These are phyloP conservation scores for Tenualosa ilisha DNA, from an alignment of 2,797 vertebrate genomes.

Conservation along the genomic window DNA sequence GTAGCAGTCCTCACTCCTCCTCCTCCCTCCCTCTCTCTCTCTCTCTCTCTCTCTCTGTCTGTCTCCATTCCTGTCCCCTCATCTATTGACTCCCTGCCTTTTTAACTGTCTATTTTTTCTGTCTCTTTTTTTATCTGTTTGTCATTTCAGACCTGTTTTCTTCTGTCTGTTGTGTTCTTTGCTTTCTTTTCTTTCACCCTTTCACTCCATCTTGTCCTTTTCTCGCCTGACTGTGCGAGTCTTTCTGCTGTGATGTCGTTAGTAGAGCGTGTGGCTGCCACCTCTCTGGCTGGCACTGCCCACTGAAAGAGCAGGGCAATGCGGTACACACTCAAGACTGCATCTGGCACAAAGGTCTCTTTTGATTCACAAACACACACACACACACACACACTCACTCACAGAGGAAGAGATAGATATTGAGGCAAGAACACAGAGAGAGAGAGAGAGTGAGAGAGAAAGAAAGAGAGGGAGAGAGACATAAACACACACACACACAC, in stretches of 20 bases:
- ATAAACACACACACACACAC: constrained; percentile 20
- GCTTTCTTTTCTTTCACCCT: not conserved
- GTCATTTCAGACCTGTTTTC: not conserved
- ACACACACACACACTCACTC: constrained; percentile 26
- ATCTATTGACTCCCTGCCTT: not conserved
- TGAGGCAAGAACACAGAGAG: not conserved
- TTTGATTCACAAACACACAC: constrained; percentile 39
- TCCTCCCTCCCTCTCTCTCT: constrained; percentile 20
- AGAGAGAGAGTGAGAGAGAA: too few relatives aligned
- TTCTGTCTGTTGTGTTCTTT: not conserved
- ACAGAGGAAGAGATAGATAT: not conserved
- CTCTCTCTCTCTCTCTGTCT: not conserved
- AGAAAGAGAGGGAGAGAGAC: too few relatives aligned
- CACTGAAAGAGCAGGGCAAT: too few relatives aligned
- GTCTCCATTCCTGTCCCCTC: not conserved
- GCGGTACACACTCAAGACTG: constrained; percentile 61
- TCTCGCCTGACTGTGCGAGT: constrained; percentile 39
- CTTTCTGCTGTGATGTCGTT: constrained; percentile 49
- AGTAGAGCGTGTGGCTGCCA: constrained; percentile 56
- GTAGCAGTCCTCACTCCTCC: constrained; percentile 11
- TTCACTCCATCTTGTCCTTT: constrained; percentile 40
- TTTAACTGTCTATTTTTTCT: not conserved
- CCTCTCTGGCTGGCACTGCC: constrained; percentile 57
- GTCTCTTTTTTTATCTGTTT: not conserved
- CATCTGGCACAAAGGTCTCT: constrained; percentile 62